phyloP scores from a whole-genome alignment of 2,888 invertebrate species.

The Rotaria macrura region DNA sequence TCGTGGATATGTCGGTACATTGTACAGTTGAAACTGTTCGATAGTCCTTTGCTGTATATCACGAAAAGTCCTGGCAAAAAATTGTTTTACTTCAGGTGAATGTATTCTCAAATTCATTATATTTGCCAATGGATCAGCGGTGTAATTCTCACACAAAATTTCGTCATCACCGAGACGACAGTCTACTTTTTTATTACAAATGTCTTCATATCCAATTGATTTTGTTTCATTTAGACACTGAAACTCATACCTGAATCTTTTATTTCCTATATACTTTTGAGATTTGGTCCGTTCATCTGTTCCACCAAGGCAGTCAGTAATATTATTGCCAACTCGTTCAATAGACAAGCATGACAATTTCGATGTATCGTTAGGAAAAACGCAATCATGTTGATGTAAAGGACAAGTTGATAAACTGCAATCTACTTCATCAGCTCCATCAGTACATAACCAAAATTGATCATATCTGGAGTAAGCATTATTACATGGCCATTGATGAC shows the following conservation, averaged over 20 bases:
- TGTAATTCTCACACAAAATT: background rate
- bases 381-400: background rate
- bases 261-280: background rate
- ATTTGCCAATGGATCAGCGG: too few relatives aligned
- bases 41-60: too few relatives aligned
- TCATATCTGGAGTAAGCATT: background rate
- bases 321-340: background rate
- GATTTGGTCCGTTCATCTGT: background rate
- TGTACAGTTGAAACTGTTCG: too few relatives aligned
- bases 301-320: background rate
- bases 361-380: background rate
- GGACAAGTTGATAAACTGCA: background rate
- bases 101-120: too few relatives aligned
- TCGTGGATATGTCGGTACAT: too few relatives aligned
- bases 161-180: background rate
- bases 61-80: too few relatives aligned
- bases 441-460: background rate
- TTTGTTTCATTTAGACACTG: background rate
- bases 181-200: background rate
- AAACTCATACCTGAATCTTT: background rate
- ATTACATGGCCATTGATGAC: background rate
- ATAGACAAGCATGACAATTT: background rate
- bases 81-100: too few relatives aligned
- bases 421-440: background rate
- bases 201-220: background rate